A percentile compares a stretch with the other conserved stretches of the same genome.
Evolutionary conservation across 2,113 vertebrate species (phyloP).

Genomic region (Neolamprologus falcicula): DNA sequence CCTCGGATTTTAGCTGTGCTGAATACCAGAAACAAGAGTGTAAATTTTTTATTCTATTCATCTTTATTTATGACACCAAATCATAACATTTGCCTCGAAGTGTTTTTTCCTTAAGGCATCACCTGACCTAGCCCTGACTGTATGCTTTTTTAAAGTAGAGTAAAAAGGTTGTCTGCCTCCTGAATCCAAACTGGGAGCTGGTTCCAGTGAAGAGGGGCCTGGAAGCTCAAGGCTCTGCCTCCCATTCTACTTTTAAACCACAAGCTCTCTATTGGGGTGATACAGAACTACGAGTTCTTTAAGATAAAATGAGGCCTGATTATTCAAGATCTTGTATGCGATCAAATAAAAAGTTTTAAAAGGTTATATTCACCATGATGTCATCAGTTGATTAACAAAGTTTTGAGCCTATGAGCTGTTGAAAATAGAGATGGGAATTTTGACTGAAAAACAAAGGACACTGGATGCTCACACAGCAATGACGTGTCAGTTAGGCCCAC

Average conservation of each 20-base stretch:
- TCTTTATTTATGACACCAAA: neutral
- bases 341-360: neutral
- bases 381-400: neutral
- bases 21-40: neutral
- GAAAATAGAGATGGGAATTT: neutral
- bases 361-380: rapidly evolving
- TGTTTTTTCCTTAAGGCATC: neutral
- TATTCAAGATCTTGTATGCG: neutral
- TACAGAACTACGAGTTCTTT: neutral
- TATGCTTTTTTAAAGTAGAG: neutral
- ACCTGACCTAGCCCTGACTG: rapidly evolving
- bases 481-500: neutral
- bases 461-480: neutral
- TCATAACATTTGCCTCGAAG: neutral
- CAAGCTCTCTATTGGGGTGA: neutral
- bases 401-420: neutral
- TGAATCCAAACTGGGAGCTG: neutral
- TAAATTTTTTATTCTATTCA: neutral
- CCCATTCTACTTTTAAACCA: neutral
- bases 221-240: neutral
- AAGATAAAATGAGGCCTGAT: neutral
- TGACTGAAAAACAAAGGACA: neutral
- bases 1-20: neutral
- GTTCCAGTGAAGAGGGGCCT: neutral
- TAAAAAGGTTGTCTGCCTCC: neutral